These are phyloP conservation scores for Drosophila nr. medialis DNA, from an alignment of 2,888 invertebrate species.

Conservation along the genomic window DNA sequence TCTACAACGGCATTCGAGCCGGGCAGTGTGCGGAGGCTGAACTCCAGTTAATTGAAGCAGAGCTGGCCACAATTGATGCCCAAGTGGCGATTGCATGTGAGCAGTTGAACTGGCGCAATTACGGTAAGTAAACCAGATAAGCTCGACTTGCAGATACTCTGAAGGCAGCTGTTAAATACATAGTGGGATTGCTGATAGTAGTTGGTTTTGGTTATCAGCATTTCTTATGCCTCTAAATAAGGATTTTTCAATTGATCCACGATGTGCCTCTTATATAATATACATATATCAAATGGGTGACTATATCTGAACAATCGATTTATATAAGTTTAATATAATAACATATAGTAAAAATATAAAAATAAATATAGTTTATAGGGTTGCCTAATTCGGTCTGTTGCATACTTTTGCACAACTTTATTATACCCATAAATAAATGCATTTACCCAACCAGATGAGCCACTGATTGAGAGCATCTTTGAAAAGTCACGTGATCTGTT, in stretches of 20 bases:
- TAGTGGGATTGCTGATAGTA: not conserved
- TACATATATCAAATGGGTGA: too few relatives aligned
- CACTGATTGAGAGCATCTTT: slow-evolving; percentile 71
- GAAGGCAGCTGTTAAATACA: not conserved
- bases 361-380: not conserved
- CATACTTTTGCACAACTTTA: not conserved
- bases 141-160: not conserved
- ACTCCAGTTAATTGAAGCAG: slow-evolving; percentile 90
- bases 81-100: slow-evolving; percentile 89
- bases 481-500: slow-evolving; percentile 69
- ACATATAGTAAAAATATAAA: too few relatives aligned
- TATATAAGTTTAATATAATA: too few relatives aligned
- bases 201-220: not conserved
- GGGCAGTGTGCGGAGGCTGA: slow-evolving; percentile 90
- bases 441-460: slow-evolving; percentile 58
- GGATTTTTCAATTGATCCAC: not conserved
- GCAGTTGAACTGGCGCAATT: slow-evolving; percentile 91
- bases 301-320: too few relatives aligned
- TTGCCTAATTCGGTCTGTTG: not conserved
- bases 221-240: not conserved
- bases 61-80: slow-evolving; percentile 90
- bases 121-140: slow-evolving; percentile 87
- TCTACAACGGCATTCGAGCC: slow-evolving; percentile 93
- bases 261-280: too few relatives aligned
- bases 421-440: not conserved